These are phyloP conservation scores for Naso thynnoides DNA, from an alignment of 2,797 vertebrate species.

Conservation along the genomic window DNA sequence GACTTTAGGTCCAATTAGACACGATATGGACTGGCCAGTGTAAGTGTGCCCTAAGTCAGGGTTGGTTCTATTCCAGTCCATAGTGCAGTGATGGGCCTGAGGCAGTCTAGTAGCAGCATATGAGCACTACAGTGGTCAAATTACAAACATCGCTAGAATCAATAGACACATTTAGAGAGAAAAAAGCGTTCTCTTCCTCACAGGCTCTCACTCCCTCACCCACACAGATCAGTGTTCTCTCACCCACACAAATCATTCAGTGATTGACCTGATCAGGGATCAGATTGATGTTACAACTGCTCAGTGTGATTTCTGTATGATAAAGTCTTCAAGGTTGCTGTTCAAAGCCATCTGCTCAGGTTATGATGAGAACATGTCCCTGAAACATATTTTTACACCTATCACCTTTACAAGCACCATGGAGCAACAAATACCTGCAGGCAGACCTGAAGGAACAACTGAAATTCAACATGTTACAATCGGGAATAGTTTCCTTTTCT, in stretches of 20 bases:
- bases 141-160: background rate
- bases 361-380: background rate
- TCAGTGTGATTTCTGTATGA: background rate
- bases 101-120: background rate
- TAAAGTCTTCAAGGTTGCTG: constrained; percentile 24
- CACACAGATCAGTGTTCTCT: background rate
- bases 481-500: background rate
- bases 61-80: background rate
- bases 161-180: too few relatives aligned
- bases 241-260: background rate
- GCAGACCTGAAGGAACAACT: constrained; percentile 4
- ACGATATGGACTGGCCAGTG: too few relatives aligned
- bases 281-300: background rate
- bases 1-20: too few relatives aligned
- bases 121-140: background rate
- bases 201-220: background rate
- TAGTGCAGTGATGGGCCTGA: background rate
- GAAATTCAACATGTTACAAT: background rate
- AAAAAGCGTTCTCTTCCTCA: background rate
- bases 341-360: constrained; percentile 45
- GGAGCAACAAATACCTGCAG: constrained; percentile 19
- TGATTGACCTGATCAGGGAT: background rate
- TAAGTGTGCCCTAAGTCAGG: too few relatives aligned
- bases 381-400: background rate
- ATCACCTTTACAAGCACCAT: background rate